These are phyloP conservation scores for Ormyrus thymus DNA, from an alignment of 2,888 invertebrate genomes.

Conservation along the genomic window DNA sequence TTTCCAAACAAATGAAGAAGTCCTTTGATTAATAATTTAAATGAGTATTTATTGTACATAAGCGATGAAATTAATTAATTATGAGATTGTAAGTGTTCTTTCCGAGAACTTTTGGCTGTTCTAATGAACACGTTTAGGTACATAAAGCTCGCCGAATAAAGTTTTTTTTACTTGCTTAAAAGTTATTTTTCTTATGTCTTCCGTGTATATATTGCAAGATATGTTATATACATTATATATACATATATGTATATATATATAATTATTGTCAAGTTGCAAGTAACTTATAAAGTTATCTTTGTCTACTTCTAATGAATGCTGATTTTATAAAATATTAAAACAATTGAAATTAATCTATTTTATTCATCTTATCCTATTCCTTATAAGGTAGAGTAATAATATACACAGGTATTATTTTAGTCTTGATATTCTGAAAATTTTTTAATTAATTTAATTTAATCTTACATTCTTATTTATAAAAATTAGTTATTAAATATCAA, in stretches of 20 bases:
- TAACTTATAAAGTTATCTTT: conserved; percentile 43
- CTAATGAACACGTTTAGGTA: conserved; percentile 41
- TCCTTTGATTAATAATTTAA: conserved; percentile 35
- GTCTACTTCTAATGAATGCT: conserved; percentile 53
- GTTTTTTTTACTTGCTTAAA: conserved; percentile 58
- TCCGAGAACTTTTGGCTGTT: conserved; percentile 56
- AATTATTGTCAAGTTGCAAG: conserved; percentile 36
- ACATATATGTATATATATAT: conserved; percentile 33
- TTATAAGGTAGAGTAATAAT: not conserved
- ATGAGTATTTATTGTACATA: conserved; percentile 55
- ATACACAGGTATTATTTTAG: not conserved
- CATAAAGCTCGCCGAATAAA: conserved; percentile 55
- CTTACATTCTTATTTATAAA: conserved; percentile 27
- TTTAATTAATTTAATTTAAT: no score
- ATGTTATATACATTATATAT: conserved; percentile 44
- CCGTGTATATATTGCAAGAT: conserved; percentile 54
- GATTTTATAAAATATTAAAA: conserved; percentile 56
- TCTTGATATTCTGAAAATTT: conserved; percentile 3
- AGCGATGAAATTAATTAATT: conserved; percentile 29
- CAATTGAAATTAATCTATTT: conserved; percentile 25
- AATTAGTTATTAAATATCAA: conserved; percentile 43
- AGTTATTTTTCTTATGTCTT: conserved; percentile 61
- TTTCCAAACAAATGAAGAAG: conserved; percentile 12
- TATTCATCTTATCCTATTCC: conserved; percentile 29
- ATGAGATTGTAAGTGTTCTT: conserved; percentile 56